phyloP scores from a whole-genome alignment of 2,113 vertebrate species.

The Pithys albifrons region DNA sequence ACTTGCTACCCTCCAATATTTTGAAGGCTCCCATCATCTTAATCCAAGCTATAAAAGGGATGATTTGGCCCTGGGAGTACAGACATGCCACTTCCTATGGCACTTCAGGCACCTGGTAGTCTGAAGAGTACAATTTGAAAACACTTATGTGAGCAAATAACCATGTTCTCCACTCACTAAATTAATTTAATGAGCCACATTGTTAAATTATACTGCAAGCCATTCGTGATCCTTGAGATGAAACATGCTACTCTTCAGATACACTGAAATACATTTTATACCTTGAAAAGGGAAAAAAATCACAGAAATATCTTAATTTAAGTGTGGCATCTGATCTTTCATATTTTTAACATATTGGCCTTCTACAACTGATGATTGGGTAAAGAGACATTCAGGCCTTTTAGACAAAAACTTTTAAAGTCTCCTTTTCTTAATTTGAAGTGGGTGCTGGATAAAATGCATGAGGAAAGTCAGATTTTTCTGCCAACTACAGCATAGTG shows the following conservation, averaged over 20 bases:
- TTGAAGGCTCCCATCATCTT: background rate
- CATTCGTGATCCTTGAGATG: background rate
- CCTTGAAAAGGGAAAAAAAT: background rate
- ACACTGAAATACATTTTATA: constrained; percentile 1
- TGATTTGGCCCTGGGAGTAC: background rate
- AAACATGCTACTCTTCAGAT: constrained; percentile 40
- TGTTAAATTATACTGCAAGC: background rate
- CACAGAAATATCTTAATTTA: constrained; percentile 1
- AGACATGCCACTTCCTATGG: fast-evolving
- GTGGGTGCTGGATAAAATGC: constrained; percentile 16
- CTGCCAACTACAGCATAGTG: constrained; percentile 22
- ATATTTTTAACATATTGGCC: background rate
- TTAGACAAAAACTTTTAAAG: background rate
- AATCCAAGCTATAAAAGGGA: background rate
- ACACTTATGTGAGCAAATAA: background rate
- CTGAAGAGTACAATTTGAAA: background rate
- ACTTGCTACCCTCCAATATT: background rate
- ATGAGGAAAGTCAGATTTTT: background rate
- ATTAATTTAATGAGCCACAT: background rate
- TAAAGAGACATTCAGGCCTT: background rate
- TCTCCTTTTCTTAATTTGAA: constrained; percentile 29
- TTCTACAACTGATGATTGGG: background rate
- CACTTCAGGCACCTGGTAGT: background rate
- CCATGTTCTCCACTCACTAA: background rate
- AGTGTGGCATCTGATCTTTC: background rate